Evolutionary conservation across 2,888 invertebrate genomes (phyloP).

Genomic region (Labia minor): DNA sequence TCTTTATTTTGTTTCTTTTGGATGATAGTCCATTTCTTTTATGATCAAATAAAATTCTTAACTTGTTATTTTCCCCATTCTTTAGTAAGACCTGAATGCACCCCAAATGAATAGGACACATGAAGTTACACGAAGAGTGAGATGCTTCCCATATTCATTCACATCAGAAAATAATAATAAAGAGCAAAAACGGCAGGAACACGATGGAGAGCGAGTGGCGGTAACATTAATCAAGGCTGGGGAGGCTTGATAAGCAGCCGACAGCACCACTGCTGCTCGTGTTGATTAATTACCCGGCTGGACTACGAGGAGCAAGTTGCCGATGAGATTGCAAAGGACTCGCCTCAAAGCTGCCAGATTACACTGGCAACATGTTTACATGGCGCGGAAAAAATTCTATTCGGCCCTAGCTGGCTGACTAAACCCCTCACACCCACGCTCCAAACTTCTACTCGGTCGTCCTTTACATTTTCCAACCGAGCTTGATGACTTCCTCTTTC

Average conservation of each 20-base stretch:
- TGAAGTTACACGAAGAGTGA: too few relatives aligned
- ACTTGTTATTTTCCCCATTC: too few relatives aligned
- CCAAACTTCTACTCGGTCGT: too few relatives aligned
- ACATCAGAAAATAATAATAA: constrained; percentile 13
- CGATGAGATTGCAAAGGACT: constrained; percentile 1
- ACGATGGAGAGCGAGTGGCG: background rate
- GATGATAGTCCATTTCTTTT: too few relatives aligned
- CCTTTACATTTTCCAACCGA: too few relatives aligned
- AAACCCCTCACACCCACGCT: too few relatives aligned
- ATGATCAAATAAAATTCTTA: too few relatives aligned
- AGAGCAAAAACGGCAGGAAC: background rate
- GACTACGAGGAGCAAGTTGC: background rate
- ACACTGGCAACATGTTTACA: constrained; percentile 13
- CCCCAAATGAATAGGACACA: too few relatives aligned
- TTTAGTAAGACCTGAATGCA: too few relatives aligned
- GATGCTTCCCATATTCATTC: background rate
- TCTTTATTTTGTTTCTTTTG: too few relatives aligned
- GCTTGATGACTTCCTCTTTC: too few relatives aligned
- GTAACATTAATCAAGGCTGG: constrained; percentile 22
- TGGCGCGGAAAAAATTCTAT: background rate
- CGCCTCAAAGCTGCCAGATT: constrained; percentile 13
- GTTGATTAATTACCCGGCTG: constrained; percentile 23
- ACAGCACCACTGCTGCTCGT: constrained; percentile 19
- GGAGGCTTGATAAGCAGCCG: constrained; percentile 22
- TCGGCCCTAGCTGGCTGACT: too few relatives aligned